Percentiles rank a stretch among this genome's conserved stretches.
Evolutionary conservation across 1,140 invertebrate genomes (phyloP).

Genomic region (Lasioglossum albipes): DNA sequence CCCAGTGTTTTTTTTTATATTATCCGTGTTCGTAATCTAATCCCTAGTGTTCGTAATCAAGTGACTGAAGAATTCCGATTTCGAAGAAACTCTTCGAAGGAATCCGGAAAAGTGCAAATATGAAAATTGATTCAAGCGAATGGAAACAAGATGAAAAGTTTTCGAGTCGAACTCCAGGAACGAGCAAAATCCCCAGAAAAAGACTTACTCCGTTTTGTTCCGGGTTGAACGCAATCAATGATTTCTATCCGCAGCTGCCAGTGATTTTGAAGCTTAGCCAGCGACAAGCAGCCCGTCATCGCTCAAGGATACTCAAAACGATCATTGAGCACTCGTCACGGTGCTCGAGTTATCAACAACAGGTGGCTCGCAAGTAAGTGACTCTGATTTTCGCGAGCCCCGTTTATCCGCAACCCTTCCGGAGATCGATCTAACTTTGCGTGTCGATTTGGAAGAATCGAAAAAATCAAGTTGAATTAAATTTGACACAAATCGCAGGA

Average conservation of each 20-base stretch:
- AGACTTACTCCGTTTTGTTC: slow-evolving; percentile 1
- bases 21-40: no score
- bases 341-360: slow-evolving; percentile 71
- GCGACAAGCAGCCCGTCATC: slow-evolving; percentile 30
- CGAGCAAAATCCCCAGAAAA: neutral
- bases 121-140: no score
- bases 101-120: no score
- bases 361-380: slow-evolving; percentile 73
- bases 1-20: neutral
- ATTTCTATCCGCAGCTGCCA: slow-evolving; percentile 51
- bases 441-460: neutral
- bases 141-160: no score
- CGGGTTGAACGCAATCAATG: slow-evolving; percentile 19
- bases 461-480: no score
- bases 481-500: no score
- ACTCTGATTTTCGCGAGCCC: neutral
- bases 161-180: slow-evolving; percentile 22
- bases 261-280: slow-evolving; percentile 28
- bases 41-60: no score
- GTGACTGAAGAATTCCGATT: no score
- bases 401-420: neutral
- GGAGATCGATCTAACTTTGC: neutral
- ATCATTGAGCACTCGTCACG: slow-evolving; percentile 59
- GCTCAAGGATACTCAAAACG: slow-evolving; percentile 55
- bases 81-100: no score